phyloP scores from a whole-genome alignment of 2,797 vertebrate genomes.

The Cygnus olor region DNA sequence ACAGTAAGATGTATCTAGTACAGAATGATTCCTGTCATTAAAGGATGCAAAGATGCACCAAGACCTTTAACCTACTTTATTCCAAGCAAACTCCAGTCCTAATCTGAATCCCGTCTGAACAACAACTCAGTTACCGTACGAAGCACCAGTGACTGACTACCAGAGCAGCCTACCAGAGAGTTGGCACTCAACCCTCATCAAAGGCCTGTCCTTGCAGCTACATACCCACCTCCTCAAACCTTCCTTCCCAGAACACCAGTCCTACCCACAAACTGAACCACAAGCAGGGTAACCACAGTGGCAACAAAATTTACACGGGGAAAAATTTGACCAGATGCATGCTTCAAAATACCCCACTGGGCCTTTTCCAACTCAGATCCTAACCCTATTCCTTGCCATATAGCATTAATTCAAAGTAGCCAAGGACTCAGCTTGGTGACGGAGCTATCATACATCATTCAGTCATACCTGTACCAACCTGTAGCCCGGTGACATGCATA shows the following conservation, averaged over 20 bases:
- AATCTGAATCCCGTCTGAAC: not conserved
- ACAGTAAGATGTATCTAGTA: not conserved
- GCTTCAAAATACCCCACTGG: not conserved
- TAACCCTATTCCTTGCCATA: not conserved
- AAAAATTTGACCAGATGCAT: not conserved
- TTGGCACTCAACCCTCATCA: not conserved
- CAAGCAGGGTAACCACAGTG: not conserved
- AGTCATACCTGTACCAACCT: not conserved
- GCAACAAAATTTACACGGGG: not conserved
- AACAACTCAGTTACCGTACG: accelerated
- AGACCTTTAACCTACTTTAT: not conserved
- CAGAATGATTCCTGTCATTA: not conserved
- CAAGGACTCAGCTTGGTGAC: not conserved
- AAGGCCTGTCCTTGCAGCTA: not conserved
- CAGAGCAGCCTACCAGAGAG: not conserved
- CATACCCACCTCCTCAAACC: not conserved
- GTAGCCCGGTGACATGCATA: not conserved
- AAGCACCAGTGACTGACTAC: not conserved
- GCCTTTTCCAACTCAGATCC: not conserved
- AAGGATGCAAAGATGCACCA: not conserved
- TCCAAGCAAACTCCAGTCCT: not conserved
- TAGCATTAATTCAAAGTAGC: not conserved
- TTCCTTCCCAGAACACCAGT: not conserved
- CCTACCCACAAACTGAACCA: not conserved
- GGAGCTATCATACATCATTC: not conserved